A percentile compares a stretch with the other conserved stretches of the same genome.
phyloP scores from a whole-genome alignment of 2,113 vertebrate genomes.

The Riparia riparia region DNA sequence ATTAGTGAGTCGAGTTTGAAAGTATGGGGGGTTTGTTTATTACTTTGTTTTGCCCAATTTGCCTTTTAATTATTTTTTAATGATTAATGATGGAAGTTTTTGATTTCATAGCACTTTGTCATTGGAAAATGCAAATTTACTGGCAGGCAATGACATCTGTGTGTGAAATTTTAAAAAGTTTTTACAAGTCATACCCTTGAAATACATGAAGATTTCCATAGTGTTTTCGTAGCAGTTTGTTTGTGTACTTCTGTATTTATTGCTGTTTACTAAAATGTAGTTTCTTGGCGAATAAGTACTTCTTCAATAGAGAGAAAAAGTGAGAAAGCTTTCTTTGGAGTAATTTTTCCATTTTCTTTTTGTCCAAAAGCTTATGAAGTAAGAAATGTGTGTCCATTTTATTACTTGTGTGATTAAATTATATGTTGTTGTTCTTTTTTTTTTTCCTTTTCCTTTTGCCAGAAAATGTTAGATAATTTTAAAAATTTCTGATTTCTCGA shows the following conservation, averaged over 20 bases:
- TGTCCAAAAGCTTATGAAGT: not conserved
- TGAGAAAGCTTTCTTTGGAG: not conserved
- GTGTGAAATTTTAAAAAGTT: not conserved
- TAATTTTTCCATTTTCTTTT: not conserved
- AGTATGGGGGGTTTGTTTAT: not conserved
- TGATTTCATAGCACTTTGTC: not conserved
- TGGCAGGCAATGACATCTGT: not conserved
- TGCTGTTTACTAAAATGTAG: not conserved
- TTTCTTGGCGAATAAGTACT: not conserved
- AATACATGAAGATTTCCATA: not conserved
- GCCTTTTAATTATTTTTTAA: not conserved
- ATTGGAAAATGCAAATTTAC: not conserved
- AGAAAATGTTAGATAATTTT: not conserved
- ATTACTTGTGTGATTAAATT: not conserved
- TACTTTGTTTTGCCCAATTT: not conserved
- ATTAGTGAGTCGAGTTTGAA: not conserved
- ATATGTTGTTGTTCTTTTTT: not conserved
- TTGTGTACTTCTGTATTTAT: not conserved
- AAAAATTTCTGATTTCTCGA: not conserved
- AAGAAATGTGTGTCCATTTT: not conserved
- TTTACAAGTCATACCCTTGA: not conserved
- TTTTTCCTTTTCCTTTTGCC: not conserved
- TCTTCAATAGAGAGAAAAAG: not conserved
- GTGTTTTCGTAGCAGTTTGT: not conserved
- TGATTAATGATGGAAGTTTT: not conserved